Base-by-base conservation (phyloP, 2,888 invertebrate species). In the Laspeyria flexula region DNA sequence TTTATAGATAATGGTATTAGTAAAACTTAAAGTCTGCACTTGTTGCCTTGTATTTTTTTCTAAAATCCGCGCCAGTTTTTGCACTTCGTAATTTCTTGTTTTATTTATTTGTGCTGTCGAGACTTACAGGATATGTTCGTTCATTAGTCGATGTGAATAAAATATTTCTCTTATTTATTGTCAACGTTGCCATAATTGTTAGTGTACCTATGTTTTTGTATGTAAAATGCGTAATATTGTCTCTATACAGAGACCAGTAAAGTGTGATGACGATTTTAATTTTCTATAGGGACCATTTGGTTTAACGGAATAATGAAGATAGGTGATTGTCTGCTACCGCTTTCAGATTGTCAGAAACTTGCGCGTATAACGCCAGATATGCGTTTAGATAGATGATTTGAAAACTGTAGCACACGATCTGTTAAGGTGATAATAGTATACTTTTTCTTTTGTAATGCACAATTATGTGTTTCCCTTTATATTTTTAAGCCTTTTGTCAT, bases 171-270 rank as follows among this genome's bases (percentile, higher is more conserved):
- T 89, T 91, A 92, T 92, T 92, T 92, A 92, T 91, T 91, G 85
- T 90, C 90, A 87, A 90, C 81, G 92, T 92, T 92, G 92, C 92
- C 92, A 92, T 92, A 92, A 88, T 88, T 91, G 85, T 91, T 91
- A 91, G 90, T 85, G 89, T 90, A 69, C 70, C 69, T 69, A 89
- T 89, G 85, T 88, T 85, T 74, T 83, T 85, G 76, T 81, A 81
- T 81, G 78, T 86, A 73, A 86, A 84, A 90, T 89, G 89, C 90
- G 90, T 91, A 90, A 86, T 80, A 80, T 79, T 64, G 80, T 89
- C 86, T 88, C 85, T 81, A 63, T 78, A 73, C 61, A 66, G 87
- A 83, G 86, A 79, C 78, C 55, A 61, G 61, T 76, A 69, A 81
- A 85, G 87, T 88, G 90, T 90, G 90, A 90, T 91, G 90, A 87